phyloP scores from a whole-genome alignment of 2,113 vertebrate species.

The Heterotilapia buettikoferi region DNA sequence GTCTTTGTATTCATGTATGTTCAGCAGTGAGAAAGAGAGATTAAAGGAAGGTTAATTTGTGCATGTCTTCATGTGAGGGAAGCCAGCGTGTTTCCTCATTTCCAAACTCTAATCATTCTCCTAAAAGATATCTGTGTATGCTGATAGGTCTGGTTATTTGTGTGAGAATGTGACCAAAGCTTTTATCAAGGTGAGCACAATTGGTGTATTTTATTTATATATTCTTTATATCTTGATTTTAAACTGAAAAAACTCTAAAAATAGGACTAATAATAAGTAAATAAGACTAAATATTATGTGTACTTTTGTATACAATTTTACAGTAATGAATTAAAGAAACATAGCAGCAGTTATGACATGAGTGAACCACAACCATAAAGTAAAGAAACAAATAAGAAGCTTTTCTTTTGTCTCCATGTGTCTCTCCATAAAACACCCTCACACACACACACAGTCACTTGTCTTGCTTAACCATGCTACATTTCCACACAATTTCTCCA shows the following conservation, averaged over 20 bases:
- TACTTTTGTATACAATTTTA: not conserved
- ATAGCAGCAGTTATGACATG: not conserved
- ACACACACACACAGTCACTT: too few species aligned
- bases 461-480: too few species aligned
- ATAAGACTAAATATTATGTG: not conserved
- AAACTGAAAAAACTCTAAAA: not conserved
- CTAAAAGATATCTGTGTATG: not conserved
- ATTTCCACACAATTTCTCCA: too few species aligned
- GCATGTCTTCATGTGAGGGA: not conserved
- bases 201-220: not conserved
- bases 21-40: not conserved
- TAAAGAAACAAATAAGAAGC: not conserved
- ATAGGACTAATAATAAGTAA: not conserved
- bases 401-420: not conserved
- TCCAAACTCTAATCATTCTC: constrained; percentile 2
- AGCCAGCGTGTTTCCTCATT: not conserved
- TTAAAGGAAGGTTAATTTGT: not conserved
- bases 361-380: not conserved
- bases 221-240: not conserved
- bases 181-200: constrained; percentile 34
- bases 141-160: constrained; percentile 28
- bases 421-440: not conserved
- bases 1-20: not conserved
- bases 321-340: not conserved
- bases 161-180: constrained; percentile 19